Evolutionary conservation across 2,797 vertebrate genomes (phyloP).

Genomic region (Takifugu ocellatus): DNA sequence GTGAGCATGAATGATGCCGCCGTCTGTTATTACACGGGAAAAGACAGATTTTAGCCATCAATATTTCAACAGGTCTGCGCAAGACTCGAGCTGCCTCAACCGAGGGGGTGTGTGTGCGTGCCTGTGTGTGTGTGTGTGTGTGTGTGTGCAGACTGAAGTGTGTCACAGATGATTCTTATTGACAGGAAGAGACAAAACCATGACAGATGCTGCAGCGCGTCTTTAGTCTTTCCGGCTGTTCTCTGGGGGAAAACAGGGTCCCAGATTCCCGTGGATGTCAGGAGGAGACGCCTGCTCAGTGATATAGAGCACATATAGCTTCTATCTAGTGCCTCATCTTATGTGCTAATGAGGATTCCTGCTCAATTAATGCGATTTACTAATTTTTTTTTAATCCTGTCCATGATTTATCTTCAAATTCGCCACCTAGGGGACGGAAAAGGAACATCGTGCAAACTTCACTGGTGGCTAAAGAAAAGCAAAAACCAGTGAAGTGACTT

Average conservation of each 20-base stretch:
- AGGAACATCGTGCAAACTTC: not conserved
- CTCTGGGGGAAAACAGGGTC: too few species aligned
- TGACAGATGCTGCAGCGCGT: slow-evolving; percentile 28
- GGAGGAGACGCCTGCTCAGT: not conserved
- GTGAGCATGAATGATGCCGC: slow-evolving; percentile 26
- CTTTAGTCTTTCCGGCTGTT: slow-evolving; percentile 34
- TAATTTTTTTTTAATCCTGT: not conserved
- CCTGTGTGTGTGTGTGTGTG: slow-evolving; percentile 33
- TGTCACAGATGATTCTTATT: slow-evolving; percentile 64
- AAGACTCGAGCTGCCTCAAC: slow-evolving; percentile 56
- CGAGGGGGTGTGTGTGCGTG: slow-evolving; percentile 67
- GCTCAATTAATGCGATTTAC: not conserved
- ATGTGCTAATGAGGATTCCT: not conserved
- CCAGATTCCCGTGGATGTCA: slow-evolving; percentile 3
- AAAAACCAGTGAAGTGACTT: too few species aligned
- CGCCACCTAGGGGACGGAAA: slow-evolving; percentile 56
- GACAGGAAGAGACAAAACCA: slow-evolving; percentile 52
- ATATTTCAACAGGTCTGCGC: slow-evolving; percentile 61
- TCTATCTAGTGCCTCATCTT: not conserved
- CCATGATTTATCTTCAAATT: slow-evolving; percentile 23
- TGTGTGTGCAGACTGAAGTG: slow-evolving; percentile 56
- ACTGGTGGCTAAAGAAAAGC: too few species aligned
- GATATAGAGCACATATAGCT: not conserved
- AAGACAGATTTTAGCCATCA: slow-evolving; percentile 70
- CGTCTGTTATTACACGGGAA: slow-evolving; percentile 44